Evolutionary conservation across 2,888 invertebrate genomes (phyloP), one percentile per base, ranked within the genome.

Genomic region (Acanthosoma haemorrhoidale): DNA sequence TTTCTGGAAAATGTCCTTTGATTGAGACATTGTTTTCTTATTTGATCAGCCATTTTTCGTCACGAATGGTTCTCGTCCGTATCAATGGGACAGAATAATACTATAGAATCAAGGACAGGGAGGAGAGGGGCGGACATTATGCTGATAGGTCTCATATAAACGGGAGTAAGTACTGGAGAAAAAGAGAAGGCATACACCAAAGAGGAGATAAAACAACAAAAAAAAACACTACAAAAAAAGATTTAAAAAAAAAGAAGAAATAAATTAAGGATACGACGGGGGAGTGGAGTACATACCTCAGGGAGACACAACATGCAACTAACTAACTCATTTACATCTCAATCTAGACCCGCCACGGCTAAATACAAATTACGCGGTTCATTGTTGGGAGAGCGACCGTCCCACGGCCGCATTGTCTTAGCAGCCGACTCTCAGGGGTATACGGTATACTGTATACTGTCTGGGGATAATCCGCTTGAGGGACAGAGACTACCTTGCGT

Each of bases 311-410:
- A 43, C 21, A 43, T 43, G 18, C 8, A 41, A 18, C 41, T 64
- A 64, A 64, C 64, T 64, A 64, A 64, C 64, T 64, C 64, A 64
- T 64, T 64, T 38, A 13, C 64, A 64, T 64, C 64, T 64, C 64
- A 64, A 64, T 64, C 64, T 64, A 15, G 21, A 29, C 13, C 31
- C 64, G 21, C 6, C n/a, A 41, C 29, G 39, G 39, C 64, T 64
- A 64, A 41, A 64, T 64, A 64, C 64, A 64, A 64, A 64, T 41
- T 36, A 64, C 64, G 64, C 16, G 41, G 38, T 29, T 64, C 29
- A 64, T 64, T 64, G 64, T 64, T 11, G 36, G 61, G 13, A 25
- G 21, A 16, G 36, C 61, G 32, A 13, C 41, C 9, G 25, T 64
- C 41, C 64, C 29, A 25, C 29, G 29, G 18, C 39, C 5, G 39